A percentile compares a stretch with the other conserved stretches of the same genome.
Evolutionary conservation across 2,113 vertebrate genomes (phyloP).

Genomic region (Rostratula benghalensis): DNA sequence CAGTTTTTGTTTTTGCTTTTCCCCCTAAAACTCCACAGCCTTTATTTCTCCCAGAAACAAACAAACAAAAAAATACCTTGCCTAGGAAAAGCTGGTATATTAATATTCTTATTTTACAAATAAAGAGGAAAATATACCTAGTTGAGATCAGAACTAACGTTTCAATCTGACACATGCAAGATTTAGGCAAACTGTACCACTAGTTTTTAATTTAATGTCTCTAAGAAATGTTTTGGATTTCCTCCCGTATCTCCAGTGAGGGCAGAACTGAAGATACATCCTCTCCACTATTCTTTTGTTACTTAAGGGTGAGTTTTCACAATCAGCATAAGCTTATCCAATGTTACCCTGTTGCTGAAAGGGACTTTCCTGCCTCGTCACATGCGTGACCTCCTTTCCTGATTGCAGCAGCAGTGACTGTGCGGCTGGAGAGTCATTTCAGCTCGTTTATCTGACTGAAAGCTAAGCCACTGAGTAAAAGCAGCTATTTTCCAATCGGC

Average conservation of each 20-base stretch:
- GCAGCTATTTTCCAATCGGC: not conserved
- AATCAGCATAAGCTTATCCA: not conserved
- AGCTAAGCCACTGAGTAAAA: not conserved
- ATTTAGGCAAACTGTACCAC: not conserved
- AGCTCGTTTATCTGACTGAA: not conserved
- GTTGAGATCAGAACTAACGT: not conserved
- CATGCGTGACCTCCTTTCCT: constrained; percentile 30
- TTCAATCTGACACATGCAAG: not conserved
- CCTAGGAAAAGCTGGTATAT: not conserved
- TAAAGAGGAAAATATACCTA: not conserved
- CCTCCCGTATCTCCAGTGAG: not conserved
- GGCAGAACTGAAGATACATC: not conserved
- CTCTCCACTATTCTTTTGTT: not conserved
- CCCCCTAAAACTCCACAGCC: not conserved
- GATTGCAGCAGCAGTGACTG: not conserved
- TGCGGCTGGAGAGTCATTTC: not conserved
- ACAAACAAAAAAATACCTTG: not conserved
- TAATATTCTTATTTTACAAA: not conserved
- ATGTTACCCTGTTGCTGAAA: not conserved
- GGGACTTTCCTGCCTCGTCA: not conserved
- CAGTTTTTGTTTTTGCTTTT: fast-evolving
- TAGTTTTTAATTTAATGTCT: not conserved
- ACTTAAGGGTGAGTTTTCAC: not conserved
- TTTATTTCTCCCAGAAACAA: not conserved
- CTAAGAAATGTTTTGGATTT: not conserved